phyloP scores from a whole-genome alignment of 2,797 vertebrate genomes.

The Gouania willdenowi region DNA sequence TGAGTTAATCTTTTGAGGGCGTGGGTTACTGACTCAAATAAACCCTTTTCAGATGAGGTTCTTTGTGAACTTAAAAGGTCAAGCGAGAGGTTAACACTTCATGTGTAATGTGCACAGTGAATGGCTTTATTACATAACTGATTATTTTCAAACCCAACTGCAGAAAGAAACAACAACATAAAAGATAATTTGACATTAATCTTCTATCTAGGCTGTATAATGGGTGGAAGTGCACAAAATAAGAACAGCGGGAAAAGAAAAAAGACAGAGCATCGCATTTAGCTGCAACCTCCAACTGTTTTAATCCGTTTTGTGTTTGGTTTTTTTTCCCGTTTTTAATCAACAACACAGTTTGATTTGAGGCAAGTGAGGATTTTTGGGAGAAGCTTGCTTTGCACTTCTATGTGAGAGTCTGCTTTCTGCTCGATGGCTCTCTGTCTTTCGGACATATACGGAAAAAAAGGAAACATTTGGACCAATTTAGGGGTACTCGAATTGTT shows the following conservation, averaged over 20 bases:
- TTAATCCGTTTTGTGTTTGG: constrained; percentile 20
- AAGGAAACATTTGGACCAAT: no score
- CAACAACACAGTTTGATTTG: neutral
- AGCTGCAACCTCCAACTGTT: constrained; percentile 11
- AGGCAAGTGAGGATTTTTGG: no score
- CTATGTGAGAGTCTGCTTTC: neutral
- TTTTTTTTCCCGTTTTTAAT: constrained; percentile 2
- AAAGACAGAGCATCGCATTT: constrained; percentile 7
- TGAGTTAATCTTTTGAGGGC: constrained; percentile 21
- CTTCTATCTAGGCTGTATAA: neutral
- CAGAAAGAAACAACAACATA: no score
- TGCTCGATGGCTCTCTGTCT: neutral
- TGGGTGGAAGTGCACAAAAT: constrained; percentile 1
- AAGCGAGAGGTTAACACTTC: constrained; percentile 15
- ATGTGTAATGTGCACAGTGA: neutral
- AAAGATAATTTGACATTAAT: neutral
- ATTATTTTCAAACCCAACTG: neutral
- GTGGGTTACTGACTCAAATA: constrained; percentile 19
- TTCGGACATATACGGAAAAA: no score
- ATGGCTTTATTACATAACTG: constrained; percentile 2
- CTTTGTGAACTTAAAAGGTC: constrained; percentile 14
- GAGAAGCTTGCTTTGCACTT: neutral
- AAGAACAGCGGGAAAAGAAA: constrained; percentile 14
- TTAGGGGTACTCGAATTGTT: no score
- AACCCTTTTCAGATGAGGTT: constrained; percentile 11